Conservation (phyloP, 2,888 invertebrate genomes). For the Cephus pulcher region DNA sequence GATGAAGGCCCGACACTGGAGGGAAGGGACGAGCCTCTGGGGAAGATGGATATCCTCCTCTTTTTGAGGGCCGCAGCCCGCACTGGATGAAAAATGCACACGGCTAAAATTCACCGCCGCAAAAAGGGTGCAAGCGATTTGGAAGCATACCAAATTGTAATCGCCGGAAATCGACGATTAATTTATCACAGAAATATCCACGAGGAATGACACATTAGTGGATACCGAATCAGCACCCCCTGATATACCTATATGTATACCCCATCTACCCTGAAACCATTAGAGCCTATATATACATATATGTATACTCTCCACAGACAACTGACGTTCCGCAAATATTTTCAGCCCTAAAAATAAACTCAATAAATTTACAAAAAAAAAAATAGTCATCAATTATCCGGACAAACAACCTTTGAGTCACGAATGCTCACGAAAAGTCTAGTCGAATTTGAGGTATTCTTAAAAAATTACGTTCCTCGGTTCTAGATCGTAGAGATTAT, state of each 20-base stretch:
- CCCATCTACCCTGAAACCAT: not conserved
- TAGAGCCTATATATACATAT: not conserved
- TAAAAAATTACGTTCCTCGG: not conserved
- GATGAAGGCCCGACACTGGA: constrained; percentile 13
- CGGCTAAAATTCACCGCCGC: constrained; percentile 61
- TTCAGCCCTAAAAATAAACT: not conserved
- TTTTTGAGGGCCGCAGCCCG: constrained; percentile 57
- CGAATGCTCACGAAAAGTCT: not conserved
- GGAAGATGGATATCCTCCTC: constrained; percentile 64
- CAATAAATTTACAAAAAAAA: not conserved
- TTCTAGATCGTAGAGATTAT: not conserved
- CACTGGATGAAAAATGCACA: constrained; percentile 62
- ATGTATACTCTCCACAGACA: not conserved
- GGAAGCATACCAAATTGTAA: constrained; percentile 65
- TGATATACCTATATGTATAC: not conserved
- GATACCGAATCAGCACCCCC: not conserved
- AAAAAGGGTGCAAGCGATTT: constrained; percentile 61
- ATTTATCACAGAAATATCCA: constrained; percentile 50
- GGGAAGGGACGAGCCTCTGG: constrained; percentile 50
- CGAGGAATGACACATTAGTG: not conserved
- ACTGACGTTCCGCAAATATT: not conserved
- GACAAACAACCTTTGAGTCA: not conserved
- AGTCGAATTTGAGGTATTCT: not conserved
- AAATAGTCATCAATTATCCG: not conserved
- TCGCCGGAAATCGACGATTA: constrained; percentile 65